Conservation (phyloP, 2,113 vertebrate species). For the Phalacrocorax carbo region DNA sequence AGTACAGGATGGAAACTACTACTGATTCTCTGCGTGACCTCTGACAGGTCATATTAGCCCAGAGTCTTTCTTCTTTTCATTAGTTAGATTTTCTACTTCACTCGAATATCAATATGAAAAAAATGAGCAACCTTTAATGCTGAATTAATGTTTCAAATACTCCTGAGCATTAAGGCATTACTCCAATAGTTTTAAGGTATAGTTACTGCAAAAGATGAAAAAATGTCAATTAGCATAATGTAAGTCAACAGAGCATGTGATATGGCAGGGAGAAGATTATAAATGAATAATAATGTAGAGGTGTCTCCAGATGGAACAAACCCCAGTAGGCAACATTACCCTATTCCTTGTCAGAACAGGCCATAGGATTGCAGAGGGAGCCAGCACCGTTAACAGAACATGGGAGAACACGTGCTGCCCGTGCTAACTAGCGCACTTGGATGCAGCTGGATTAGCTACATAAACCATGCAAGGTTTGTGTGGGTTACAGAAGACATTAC, state of each 20-base stretch:
- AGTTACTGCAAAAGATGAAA: background rate
- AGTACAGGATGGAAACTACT: background rate
- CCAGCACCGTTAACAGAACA: fast-evolving
- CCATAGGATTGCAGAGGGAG: background rate
- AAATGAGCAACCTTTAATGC: background rate
- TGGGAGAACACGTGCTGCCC: background rate
- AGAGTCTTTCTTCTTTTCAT: background rate
- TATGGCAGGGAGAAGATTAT: background rate
- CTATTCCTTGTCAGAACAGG: background rate
- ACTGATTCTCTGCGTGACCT: background rate
- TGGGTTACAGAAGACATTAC: too few species aligned
- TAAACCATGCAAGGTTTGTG: background rate
- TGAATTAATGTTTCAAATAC: constrained; percentile 36
- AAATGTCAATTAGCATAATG: constrained; percentile 9
- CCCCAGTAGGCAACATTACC: background rate
- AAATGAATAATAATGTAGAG: background rate
- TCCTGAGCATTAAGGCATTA: background rate
- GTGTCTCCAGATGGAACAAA: background rate
- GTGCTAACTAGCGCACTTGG: too few species aligned
- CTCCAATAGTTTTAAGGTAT: background rate
- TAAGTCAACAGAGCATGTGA: background rate
- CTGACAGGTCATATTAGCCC: background rate
- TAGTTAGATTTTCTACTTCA: background rate
- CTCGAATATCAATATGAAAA: background rate
- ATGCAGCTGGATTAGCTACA: background rate